A percentile compares a stretch with the other conserved stretches of the same genome.
Conservation (phyloP, 2,113 vertebrate species). For the Verasper variegatus region DNA sequence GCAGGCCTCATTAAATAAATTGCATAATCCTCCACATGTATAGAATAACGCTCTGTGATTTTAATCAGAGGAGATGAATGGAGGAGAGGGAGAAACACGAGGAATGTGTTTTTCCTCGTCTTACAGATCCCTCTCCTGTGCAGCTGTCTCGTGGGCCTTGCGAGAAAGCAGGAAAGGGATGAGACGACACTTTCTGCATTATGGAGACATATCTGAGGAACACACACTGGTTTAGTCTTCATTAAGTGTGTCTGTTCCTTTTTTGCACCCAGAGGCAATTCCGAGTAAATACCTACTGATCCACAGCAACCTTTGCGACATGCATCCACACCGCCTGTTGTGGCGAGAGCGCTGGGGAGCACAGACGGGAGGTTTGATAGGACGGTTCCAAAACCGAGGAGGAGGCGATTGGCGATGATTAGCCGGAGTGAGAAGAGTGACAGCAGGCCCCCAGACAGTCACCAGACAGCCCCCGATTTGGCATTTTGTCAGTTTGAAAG, state of each 20-base stretch:
- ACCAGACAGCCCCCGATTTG: slow-evolving; percentile 36
- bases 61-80: slow-evolving; percentile 43
- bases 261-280: slow-evolving; percentile 33
- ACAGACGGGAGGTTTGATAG: slow-evolving; percentile 43
- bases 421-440: slow-evolving; percentile 45
- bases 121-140: slow-evolving; percentile 25
- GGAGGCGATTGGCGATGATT: slow-evolving; percentile 54
- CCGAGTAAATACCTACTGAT: slow-evolving; percentile 52
- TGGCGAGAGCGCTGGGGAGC: slow-evolving; percentile 6
- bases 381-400: slow-evolving; percentile 25
- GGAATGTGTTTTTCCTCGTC: not conserved
- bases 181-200: slow-evolving; percentile 26
- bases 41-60: slow-evolving; percentile 1
- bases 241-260: slow-evolving; percentile 39
- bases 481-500: slow-evolving; percentile 35
- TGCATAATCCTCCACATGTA: slow-evolving; percentile 17
- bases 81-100: slow-evolving; percentile 14
- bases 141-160: slow-evolving; percentile 27
- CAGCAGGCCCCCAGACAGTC: slow-evolving; percentile 46
- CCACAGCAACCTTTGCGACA: slow-evolving; percentile 38
- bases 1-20: slow-evolving; percentile 23
- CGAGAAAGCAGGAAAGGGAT: slow-evolving; percentile 22
- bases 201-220: slow-evolving; percentile 21
- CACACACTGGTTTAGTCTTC: slow-evolving; percentile 43
- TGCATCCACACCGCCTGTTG: slow-evolving; percentile 19